Evolutionary conservation across 2,113 vertebrate species (phyloP).

Genomic region (Sturnus vulgaris): DNA sequence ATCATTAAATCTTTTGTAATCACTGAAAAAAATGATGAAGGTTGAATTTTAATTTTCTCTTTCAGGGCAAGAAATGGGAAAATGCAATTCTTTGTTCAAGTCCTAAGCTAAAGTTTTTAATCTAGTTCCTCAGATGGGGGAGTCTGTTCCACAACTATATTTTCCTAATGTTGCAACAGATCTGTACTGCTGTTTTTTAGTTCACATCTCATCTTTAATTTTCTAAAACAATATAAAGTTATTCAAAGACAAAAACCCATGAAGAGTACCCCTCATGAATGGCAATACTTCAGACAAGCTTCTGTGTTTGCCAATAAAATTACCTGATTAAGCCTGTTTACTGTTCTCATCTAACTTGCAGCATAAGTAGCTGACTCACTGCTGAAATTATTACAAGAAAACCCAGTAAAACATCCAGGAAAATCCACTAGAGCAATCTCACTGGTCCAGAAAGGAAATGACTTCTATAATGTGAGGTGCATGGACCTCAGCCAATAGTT

Average conservation of each 20-base stretch:
- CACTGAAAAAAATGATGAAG: neutral
- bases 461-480: neutral
- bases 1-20: neutral
- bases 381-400: neutral
- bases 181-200: neutral
- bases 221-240: neutral
- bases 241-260: neutral
- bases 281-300: neutral
- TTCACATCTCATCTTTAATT: neutral
- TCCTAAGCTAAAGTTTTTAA: neutral
- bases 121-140: neutral
- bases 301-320: neutral
- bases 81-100: neutral
- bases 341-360: neutral
- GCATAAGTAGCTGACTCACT: neutral
- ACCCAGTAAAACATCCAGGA: neutral
- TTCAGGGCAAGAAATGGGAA: neutral
- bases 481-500: neutral
- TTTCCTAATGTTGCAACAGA: neutral
- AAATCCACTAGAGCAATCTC: neutral
- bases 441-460: neutral
- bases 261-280: neutral
- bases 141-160: neutral
- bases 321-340: neutral
- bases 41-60: neutral